Evolutionary conservation across 2,113 vertebrate species (phyloP).

Genomic region (Podarcis raffonei): DNA sequence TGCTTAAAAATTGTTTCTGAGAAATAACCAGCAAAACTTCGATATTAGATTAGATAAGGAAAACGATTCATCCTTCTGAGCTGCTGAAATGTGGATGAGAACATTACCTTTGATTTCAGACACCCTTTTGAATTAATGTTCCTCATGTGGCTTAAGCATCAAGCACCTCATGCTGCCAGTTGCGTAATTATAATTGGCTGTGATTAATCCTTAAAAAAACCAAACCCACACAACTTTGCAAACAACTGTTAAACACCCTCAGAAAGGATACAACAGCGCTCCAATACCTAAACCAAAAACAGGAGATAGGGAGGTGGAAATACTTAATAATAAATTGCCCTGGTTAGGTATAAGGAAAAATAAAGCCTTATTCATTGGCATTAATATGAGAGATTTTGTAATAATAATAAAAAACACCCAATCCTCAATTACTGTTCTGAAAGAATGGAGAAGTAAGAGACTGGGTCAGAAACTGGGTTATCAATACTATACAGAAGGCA

Average conservation of each 20-base stretch:
- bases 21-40: conserved; percentile 22
- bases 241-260: conserved; percentile 58
- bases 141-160: not conserved
- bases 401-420: not conserved
- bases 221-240: conserved; percentile 31
- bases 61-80: conserved; percentile 22
- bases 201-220: conserved; percentile 22
- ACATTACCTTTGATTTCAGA: conserved; percentile 53
- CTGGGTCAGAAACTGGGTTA: conserved; percentile 73
- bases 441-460: conserved; percentile 63
- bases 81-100: conserved; percentile 49
- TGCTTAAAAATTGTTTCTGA: not conserved
- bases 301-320: conserved; percentile 50
- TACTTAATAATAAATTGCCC: conserved; percentile 70
- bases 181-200: conserved; percentile 39
- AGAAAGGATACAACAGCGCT: conserved; percentile 61
- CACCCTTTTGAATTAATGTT: conserved; percentile 56
- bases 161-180: conserved; percentile 33
- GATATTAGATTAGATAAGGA: not conserved
- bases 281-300: conserved; percentile 70
- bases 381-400: conserved; percentile 35
- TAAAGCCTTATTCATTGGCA: conserved; percentile 52
- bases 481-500: conserved; percentile 74
- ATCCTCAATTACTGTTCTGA: conserved; percentile 64
- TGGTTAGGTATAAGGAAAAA: conserved; percentile 44